Conservation (phyloP, 2,888 invertebrate genomes). For the Pristionchus entomophagus region DNA sequence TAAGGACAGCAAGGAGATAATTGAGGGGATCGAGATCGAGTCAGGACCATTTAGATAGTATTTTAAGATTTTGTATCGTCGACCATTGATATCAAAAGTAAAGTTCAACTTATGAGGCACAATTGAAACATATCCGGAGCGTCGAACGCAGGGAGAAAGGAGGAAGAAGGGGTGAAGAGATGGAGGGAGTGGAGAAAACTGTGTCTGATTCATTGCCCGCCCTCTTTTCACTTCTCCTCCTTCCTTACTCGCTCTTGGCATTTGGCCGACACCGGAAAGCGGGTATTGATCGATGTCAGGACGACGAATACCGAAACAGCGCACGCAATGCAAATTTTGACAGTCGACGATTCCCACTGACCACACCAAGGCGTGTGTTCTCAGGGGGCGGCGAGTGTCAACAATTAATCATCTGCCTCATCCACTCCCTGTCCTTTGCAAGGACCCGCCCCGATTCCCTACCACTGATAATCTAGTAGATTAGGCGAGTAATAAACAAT, state of each 20-base stretch:
- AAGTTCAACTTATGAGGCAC: neutral
- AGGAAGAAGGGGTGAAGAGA: neutral
- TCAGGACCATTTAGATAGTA: neutral
- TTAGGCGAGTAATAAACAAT: neutral
- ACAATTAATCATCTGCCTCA: constrained; percentile 26
- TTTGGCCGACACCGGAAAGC: constrained; percentile 29
- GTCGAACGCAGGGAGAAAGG: neutral
- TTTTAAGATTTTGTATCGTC: neutral
- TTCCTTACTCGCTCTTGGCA: constrained; percentile 19
- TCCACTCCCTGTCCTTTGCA: neutral
- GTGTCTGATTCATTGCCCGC: constrained; percentile 31
- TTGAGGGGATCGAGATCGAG: neutral
- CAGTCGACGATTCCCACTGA: neutral
- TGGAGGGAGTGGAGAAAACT: neutral
- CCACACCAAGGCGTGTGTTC: neutral
- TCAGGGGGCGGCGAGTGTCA: neutral
- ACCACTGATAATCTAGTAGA: constrained; percentile 25
- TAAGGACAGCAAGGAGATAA: constrained; percentile 21
- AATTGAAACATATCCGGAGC: neutral
- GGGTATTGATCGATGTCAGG: neutral
- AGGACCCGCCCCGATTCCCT: neutral
- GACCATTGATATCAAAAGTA: neutral
- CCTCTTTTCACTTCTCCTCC: neutral
- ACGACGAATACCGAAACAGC: neutral
- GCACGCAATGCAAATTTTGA: neutral